Base-by-base conservation (phyloP, 2,888 invertebrate genomes). In the Brassicogethes aeneus region DNA sequence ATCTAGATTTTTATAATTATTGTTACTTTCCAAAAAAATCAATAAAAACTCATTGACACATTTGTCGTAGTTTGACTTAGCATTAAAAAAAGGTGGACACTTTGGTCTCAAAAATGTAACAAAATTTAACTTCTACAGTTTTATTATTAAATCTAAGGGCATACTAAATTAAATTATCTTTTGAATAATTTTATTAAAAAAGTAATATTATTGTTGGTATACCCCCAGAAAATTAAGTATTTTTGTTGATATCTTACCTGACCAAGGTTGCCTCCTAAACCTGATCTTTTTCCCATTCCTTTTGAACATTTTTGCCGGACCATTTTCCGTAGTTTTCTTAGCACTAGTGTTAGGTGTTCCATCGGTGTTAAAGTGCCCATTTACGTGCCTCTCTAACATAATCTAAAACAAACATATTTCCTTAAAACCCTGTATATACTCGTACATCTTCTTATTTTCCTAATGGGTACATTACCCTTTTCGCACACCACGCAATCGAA, bases 341-440 rank as follows among this genome's bases (percentile, higher is more conserved):
- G 73, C 65, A 57, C 68, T 74, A 33, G 42, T 43, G 47, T 75
- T 78, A 41, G 75, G 72, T 34, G 74, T 73, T 16, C 70, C 69
- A 59, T 82, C 82, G 53, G 77, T 74, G 60, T 75, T 80, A 71
- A 95, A 94, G 68, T 95, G 95, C 57, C 85, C 81, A 71, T 94
- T 93, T 38, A 94, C 92, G 62, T 96, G 95, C 55, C 93, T 78
- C 68, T 94, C 90, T 54, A 95, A 71, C 44, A 89, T 81, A 44
- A 76, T 77, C 86, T 86, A 73, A 23, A 76, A 76, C 41, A 41
- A 39, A 44, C 53, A n/a, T 23, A 10, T 23, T 7, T 23, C 23
- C 23, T 23, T 23, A 5, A 23, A 23, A 23, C 5, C 23, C 5
- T 10, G 23, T 7, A 7, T 23, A 23, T 23, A 23, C 23, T 5